A percentile compares a stretch with the other conserved stretches of the same genome.
These are phyloP conservation scores for Microplitis demolitor DNA, from an alignment of 1,140 invertebrate species.

Conservation along the genomic window DNA sequence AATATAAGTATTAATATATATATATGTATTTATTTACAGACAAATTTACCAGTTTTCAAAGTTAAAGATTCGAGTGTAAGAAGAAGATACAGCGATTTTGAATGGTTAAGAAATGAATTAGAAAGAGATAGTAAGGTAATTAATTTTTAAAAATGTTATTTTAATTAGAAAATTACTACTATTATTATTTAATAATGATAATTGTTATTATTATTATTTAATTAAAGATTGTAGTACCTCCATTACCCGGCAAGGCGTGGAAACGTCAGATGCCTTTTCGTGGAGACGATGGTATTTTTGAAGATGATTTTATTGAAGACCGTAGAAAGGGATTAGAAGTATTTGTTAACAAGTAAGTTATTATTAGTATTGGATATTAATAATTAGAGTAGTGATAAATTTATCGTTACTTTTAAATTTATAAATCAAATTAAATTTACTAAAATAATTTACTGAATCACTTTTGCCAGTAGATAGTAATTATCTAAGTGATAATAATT, in stretches of 20 bases:
- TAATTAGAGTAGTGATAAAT: neutral
- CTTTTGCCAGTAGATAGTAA: no score
- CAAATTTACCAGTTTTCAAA: conserved; percentile 99
- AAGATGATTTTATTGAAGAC: conserved; percentile 99
- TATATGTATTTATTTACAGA: conserved; percentile 71
- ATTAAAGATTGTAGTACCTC: conserved; percentile 92
- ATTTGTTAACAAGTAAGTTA: conserved; percentile 94
- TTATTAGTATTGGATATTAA: neutral
- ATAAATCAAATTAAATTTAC: no score
- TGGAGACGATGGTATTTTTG: conserved; percentile 98
- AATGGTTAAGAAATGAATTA: conserved; percentile 98
- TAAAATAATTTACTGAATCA: no score
- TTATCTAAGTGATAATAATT: no score
- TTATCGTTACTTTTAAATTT: no score
- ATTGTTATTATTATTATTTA: neutral
- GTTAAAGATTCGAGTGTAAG: conserved; percentile 98
- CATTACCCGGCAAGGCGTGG: conserved; percentile 96
- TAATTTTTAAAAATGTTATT: conserved; percentile 26
- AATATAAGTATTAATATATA: no score
- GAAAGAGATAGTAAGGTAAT: conserved; percentile 98
- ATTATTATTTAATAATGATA: neutral
- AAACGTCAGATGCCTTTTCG: conserved; percentile 98
- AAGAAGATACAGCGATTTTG: conserved; percentile 98
- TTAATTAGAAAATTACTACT: conserved; percentile 11
- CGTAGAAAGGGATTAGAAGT: conserved; percentile 96